phyloP scores from a whole-genome alignment of 2,888 invertebrate species.

The Eupsilia transversa region DNA sequence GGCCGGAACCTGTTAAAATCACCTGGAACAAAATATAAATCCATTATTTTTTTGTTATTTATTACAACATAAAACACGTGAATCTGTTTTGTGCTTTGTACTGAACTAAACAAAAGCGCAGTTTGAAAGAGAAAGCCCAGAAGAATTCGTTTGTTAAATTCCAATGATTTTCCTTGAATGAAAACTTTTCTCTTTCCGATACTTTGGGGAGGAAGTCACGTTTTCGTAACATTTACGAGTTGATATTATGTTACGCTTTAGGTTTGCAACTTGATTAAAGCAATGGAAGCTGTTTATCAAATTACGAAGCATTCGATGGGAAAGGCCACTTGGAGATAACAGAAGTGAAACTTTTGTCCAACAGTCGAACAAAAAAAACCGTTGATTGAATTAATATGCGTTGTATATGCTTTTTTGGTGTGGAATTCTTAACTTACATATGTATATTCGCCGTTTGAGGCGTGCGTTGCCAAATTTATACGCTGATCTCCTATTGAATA shows the following conservation, averaged over 20 bases:
- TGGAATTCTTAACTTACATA: not conserved
- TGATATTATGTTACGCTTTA: not conserved
- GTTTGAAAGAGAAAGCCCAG: constrained; percentile 20
- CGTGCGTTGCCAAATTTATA: not conserved
- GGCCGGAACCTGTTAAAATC: not conserved
- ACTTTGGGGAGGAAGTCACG: constrained; percentile 8
- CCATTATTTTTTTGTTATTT: not conserved
- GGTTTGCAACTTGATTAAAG: not conserved
- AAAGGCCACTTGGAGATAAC: not conserved
- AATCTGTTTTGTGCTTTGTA: not conserved
- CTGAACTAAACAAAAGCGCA: constrained; percentile 6
- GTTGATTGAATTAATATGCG: not conserved
- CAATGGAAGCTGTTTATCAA: not conserved
- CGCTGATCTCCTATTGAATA: not conserved
- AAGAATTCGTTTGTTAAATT: constrained; percentile 4
- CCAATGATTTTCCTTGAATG: constrained; percentile 7
- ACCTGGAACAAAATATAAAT: not conserved
- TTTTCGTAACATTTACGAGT: constrained; percentile 1
- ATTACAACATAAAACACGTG: not conserved
- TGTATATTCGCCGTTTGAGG: not conserved
- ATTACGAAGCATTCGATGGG: not conserved
- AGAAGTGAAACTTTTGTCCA: not conserved
- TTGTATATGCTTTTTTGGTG: not conserved
- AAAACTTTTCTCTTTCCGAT: constrained; percentile 5
- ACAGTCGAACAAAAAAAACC: not conserved